Percentiles rank a stretch among this genome's conserved stretches.
Conservation (phyloP, 2,888 invertebrate genomes). For the Meteorus cinctellus region DNA sequence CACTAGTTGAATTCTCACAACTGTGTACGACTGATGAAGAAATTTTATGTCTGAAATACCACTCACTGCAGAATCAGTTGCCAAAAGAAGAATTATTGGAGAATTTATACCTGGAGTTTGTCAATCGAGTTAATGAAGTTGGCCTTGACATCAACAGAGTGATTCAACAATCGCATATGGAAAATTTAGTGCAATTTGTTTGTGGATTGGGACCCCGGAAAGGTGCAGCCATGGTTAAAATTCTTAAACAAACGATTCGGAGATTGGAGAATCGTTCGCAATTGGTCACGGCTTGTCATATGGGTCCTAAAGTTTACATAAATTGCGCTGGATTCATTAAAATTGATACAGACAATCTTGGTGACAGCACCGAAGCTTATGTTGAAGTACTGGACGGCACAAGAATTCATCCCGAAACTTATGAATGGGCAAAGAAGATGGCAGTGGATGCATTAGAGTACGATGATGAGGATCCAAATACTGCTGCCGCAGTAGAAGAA, state of each 20-base stretch:
- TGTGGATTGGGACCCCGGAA: slow-evolving; percentile 98
- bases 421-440: slow-evolving; percentile 99
- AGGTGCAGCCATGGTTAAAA: slow-evolving; percentile 88
- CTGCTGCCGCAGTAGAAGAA: slow-evolving; percentile 93
- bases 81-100: slow-evolving; percentile 90
- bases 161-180: slow-evolving; percentile 89
- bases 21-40: slow-evolving; percentile 97
- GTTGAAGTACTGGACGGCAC: slow-evolving; percentile 98
- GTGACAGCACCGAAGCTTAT: slow-evolving; percentile 95
- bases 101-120: slow-evolving; percentile 90
- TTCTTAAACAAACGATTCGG: slow-evolving; percentile 92
- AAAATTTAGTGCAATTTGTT: slow-evolving; percentile 94
- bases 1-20: slow-evolving; percentile 96
- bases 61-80: slow-evolving; percentile 87
- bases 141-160: slow-evolving; percentile 97
- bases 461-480: slow-evolving; percentile 94
- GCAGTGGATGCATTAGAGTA: slow-evolving; percentile 99
- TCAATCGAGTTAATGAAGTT: slow-evolving; percentile 97
- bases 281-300: slow-evolving; percentile 94
- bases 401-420: slow-evolving; percentile 98
- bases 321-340: slow-evolving; percentile 99
- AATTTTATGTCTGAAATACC: slow-evolving; percentile 94
- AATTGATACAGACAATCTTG: slow-evolving; percentile 96
- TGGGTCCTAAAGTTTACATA: slow-evolving; percentile 99
- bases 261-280: slow-evolving; percentile 95